Evolutionary conservation across 2,797 vertebrate genomes (phyloP).

Genomic region (Nyctibius grandis): DNA sequence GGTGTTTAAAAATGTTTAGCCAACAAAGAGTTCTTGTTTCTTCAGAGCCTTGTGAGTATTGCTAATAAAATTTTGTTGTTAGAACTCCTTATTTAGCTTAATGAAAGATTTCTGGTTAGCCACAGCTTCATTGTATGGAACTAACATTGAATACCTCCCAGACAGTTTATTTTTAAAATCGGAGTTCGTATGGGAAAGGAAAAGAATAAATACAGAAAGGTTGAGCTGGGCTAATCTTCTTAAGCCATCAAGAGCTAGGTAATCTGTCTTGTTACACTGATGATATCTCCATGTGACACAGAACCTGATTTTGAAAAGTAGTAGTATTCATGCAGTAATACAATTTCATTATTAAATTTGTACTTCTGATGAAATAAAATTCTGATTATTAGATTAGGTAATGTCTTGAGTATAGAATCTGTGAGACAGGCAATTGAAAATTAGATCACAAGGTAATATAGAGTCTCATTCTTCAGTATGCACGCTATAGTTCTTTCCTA

Average conservation of each 20-base stretch:
- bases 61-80: background rate
- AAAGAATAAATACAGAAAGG: background rate
- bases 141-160: background rate
- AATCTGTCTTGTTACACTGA: conserved; percentile 7
- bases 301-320: background rate
- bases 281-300: background rate
- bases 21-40: background rate
- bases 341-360: background rate
- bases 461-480: background rate
- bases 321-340: background rate
- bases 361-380: background rate
- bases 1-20: conserved; percentile 45
- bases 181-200: background rate
- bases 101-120: conserved; percentile 40
- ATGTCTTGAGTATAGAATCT: background rate
- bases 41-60: conserved; percentile 27
- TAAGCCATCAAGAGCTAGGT: conserved; percentile 12
- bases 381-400: background rate
- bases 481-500: background rate
- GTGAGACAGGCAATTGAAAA: background rate
- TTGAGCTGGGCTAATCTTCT: background rate
- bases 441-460: background rate
- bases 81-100: conserved; percentile 20
- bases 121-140: conserved; percentile 18
- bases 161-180: background rate